A percentile compares a stretch with the other conserved stretches of the same genome.
phyloP scores from a whole-genome alignment of 2,113 vertebrate species.

The Helogale parvula region DNA sequence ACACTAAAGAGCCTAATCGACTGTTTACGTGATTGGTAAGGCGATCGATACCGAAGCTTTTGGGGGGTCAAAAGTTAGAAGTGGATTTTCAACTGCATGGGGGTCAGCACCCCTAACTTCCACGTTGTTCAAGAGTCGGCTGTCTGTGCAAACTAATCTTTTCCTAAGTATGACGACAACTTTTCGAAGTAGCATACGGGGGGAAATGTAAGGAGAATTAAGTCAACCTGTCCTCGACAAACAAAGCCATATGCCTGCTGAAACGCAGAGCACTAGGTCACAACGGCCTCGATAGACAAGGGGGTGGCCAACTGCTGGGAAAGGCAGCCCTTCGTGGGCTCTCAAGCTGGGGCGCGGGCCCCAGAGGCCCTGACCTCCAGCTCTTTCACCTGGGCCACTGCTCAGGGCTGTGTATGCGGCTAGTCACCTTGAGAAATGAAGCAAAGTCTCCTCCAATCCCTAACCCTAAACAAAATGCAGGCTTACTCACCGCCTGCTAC shows the following conservation, averaged over 20 bases:
- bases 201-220: neutral
- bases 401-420: neutral
- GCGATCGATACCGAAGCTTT: neutral
- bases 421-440: neutral
- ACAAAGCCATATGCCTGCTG: neutral
- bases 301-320: too few relatives aligned
- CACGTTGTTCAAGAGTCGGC: neutral
- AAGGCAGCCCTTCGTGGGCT: neutral
- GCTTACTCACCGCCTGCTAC: neutral
- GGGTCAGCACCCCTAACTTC: neutral
- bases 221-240: neutral
- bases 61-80: neutral
- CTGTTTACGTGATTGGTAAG: neutral
- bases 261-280: neutral
- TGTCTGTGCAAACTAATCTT: neutral
- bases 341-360: neutral
- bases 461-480: neutral
- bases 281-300: neutral
- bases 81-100: neutral
- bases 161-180: neutral
- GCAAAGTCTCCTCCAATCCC: neutral
- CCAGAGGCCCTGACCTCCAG: neutral
- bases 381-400: neutral
- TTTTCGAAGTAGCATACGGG: neutral
- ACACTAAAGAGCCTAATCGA: neutral